Percentiles rank a stretch among this genome's conserved stretches.
Evolutionary conservation across 2,113 vertebrate species (phyloP).

Genomic region (Callipepla californica): DNA sequence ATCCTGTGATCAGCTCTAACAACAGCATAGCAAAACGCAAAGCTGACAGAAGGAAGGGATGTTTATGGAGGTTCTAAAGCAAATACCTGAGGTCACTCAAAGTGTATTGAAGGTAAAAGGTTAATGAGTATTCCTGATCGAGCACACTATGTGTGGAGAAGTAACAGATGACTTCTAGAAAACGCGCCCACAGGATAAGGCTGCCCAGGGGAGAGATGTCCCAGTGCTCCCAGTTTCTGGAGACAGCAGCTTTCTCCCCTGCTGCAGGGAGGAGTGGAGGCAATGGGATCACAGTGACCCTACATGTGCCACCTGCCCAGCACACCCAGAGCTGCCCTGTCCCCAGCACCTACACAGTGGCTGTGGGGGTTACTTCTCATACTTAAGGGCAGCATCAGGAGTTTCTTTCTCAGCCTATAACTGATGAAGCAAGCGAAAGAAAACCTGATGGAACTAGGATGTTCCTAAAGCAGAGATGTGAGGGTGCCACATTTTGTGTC

Average conservation of each 20-base stretch:
- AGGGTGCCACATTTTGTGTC: neutral
- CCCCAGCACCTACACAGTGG: neutral
- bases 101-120: neutral
- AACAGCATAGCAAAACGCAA: neutral
- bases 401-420: neutral
- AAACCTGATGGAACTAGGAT: neutral
- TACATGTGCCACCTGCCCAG: neutral
- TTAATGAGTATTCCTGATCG: neutral
- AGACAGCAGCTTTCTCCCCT: no score
- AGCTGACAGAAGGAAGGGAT: neutral
- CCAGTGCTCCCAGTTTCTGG: neutral
- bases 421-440: neutral
- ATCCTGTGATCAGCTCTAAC: no score
- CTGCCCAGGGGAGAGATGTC: neutral
- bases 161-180: neutral
- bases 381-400: neutral
- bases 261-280: neutral
- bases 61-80: neutral
- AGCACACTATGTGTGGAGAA: neutral
- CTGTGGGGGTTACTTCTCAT: neutral
- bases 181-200: neutral
- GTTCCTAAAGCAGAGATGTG: neutral
- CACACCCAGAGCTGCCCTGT: no score
- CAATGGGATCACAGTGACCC: neutral
- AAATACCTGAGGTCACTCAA: neutral